Conservation (phyloP, 2,797 vertebrate genomes). For the Brachyalestes nurse region DNA sequence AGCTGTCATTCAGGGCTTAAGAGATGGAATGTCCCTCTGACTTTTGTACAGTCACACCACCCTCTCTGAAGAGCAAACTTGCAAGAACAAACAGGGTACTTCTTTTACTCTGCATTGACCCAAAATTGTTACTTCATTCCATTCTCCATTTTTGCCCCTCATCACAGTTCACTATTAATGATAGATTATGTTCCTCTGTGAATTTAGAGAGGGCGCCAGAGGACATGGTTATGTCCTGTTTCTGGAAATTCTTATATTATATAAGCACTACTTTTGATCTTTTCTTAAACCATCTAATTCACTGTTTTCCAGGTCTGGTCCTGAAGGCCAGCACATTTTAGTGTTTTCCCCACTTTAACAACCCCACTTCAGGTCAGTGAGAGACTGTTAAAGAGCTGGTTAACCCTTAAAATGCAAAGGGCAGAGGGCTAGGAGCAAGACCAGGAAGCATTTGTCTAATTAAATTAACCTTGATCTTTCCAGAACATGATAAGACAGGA, state of each 20-base stretch:
- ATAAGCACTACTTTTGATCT: too few species aligned
- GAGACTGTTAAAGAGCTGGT: too few species aligned
- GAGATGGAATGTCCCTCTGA: slow-evolving; percentile 15
- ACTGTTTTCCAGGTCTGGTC: too few species aligned
- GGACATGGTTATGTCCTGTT: not conserved
- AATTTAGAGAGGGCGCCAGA: not conserved
- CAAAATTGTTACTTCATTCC: not conserved
- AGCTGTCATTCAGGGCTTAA: slow-evolving; percentile 41
- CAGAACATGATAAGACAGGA: slow-evolving; percentile 1
- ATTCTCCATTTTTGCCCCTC: not conserved
- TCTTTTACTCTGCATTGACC: not conserved
- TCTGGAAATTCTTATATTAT: too few species aligned
- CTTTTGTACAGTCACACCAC: not conserved
- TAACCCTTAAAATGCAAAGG: too few species aligned
- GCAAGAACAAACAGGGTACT: not conserved
- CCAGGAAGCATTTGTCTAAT: too few species aligned
- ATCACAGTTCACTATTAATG: not conserved
- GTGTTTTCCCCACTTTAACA: too few species aligned
- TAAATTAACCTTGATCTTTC: not conserved
- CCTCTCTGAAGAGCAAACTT: not conserved
- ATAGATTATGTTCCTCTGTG: not conserved
- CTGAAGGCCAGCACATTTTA: too few species aligned
- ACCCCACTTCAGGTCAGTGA: too few species aligned
- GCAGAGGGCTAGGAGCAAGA: too few species aligned
- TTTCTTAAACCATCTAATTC: not conserved